A percentile compares a stretch with the other conserved stretches of the same genome.
phyloP scores from a whole-genome alignment of 2,888 invertebrate genomes.

The Oscheius sp. region DNA sequence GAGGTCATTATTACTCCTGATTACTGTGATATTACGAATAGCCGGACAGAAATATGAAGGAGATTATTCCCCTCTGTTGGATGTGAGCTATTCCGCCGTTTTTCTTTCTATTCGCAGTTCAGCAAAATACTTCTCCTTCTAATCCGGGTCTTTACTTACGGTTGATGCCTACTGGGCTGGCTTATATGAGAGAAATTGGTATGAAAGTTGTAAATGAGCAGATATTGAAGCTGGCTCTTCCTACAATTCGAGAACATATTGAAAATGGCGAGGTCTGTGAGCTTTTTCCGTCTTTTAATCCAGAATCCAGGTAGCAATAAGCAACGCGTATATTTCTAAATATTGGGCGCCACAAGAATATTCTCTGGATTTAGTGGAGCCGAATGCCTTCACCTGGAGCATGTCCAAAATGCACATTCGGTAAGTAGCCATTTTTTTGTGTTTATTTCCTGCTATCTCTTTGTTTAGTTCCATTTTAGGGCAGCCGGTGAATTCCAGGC shows the following conservation, averaged over 20 bases:
- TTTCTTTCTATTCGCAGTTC: slow-evolving; percentile 32
- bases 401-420: slow-evolving; percentile 73
- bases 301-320: slow-evolving; percentile 64
- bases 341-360: slow-evolving; percentile 73
- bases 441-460: not conserved
- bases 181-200: slow-evolving; percentile 72
- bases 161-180: slow-evolving; percentile 72
- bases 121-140: slow-evolving; percentile 71
- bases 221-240: slow-evolving; percentile 68
- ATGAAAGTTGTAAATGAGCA: slow-evolving; percentile 73
- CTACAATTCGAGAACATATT: slow-evolving; percentile 69
- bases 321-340: slow-evolving; percentile 69
- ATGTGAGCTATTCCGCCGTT: slow-evolving; percentile 45
- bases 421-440: slow-evolving; percentile 36
- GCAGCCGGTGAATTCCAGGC: slow-evolving; percentile 72
- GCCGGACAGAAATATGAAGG: slow-evolving; percentile 25
- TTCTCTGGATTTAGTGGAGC: slow-evolving; percentile 67
- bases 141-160: slow-evolving; percentile 71
- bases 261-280: slow-evolving; percentile 68
- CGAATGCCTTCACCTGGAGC: slow-evolving; percentile 70
- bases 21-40: not conserved
- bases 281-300: not conserved
- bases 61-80: slow-evolving; percentile 60
- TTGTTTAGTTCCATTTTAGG: slow-evolving; percentile 42
- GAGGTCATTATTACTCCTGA: not conserved